Evolutionary conservation across 2,797 vertebrate genomes (phyloP).

Genomic region (Eulemur mongoz): DNA sequence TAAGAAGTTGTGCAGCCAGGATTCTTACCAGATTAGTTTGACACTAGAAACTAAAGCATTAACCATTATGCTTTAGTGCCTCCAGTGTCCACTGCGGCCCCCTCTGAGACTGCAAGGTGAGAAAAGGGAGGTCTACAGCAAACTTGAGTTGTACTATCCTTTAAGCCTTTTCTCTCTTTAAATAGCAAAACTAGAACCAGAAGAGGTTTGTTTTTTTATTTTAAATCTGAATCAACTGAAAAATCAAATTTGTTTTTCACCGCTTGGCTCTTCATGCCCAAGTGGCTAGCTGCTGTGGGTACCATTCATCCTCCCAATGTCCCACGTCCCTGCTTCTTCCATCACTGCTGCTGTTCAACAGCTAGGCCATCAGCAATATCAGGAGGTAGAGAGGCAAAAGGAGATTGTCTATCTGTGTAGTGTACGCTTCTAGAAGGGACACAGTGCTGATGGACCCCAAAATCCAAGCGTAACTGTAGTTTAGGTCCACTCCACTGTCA

Average conservation of each 20-base stretch:
- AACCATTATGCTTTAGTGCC: neutral
- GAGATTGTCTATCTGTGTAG: conserved; percentile 97
- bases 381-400: conserved; percentile 97
- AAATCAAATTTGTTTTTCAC: conserved; percentile 25
- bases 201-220: conserved; percentile 70
- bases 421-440: conserved; percentile 96
- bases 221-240: conserved; percentile 58
- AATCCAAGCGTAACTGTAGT: conserved; percentile 95
- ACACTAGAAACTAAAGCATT: neutral
- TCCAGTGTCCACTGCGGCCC: neutral
- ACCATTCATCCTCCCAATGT: neutral
- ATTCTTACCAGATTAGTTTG: neutral
- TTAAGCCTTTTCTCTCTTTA: neutral
- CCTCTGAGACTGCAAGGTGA: neutral
- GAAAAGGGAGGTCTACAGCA: neutral
- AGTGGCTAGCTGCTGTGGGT: neutral
- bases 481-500: conserved; percentile 93
- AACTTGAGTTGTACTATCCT: neutral
- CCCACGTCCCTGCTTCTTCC: neutral
- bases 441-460: conserved; percentile 94
- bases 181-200: conserved; percentile 54
- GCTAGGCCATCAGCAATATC: conserved; percentile 93
- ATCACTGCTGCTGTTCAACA: neutral
- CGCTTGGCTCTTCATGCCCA: neutral
- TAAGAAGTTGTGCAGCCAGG: neutral